These are phyloP conservation scores for Eilema depressum DNA, from an alignment of 2,888 invertebrate genomes.

Conservation along the genomic window DNA sequence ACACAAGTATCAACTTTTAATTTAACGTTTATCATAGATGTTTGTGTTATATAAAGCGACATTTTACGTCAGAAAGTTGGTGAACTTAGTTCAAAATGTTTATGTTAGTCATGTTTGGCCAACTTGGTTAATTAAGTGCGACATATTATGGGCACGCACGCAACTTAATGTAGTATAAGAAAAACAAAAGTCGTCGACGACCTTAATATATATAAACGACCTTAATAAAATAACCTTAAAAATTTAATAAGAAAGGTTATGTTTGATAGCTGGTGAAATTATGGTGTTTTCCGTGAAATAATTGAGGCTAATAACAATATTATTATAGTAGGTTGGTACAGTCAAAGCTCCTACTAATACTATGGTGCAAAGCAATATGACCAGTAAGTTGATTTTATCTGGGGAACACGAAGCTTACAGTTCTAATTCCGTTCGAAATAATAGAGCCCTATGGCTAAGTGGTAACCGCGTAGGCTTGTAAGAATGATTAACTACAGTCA, in stretches of 20 bases:
- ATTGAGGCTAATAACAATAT: conserved; percentile 16
- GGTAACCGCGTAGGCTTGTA: no score
- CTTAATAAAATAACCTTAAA: no score
- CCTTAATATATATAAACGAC: no score
- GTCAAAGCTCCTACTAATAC: background rate
- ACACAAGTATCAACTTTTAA: conserved; percentile 50
- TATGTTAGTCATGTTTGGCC: conserved; percentile 71
- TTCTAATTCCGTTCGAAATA: background rate
- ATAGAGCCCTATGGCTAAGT: background rate
- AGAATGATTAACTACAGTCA: no score
- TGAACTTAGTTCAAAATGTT: conserved; percentile 69
- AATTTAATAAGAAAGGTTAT: conserved; percentile 28
- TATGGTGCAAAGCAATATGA: background rate
- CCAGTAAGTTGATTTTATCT: background rate
- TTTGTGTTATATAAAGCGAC: conserved; percentile 44
- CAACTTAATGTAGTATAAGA: conserved; percentile 60
- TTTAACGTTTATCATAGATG: conserved; percentile 47
- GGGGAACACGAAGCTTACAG: background rate
- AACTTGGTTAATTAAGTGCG: conserved; percentile 74
- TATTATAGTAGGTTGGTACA: background rate
- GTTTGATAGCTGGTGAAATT: conserved; percentile 19
- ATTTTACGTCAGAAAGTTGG: conserved; percentile 65
- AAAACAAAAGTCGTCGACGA: conserved; percentile 61
- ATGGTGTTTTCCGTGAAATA: conserved; percentile 7
- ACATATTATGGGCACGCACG: conserved; percentile 75